Conservation (phyloP, 2,888 invertebrate genomes). For the Hydrotaea diabolus region DNA sequence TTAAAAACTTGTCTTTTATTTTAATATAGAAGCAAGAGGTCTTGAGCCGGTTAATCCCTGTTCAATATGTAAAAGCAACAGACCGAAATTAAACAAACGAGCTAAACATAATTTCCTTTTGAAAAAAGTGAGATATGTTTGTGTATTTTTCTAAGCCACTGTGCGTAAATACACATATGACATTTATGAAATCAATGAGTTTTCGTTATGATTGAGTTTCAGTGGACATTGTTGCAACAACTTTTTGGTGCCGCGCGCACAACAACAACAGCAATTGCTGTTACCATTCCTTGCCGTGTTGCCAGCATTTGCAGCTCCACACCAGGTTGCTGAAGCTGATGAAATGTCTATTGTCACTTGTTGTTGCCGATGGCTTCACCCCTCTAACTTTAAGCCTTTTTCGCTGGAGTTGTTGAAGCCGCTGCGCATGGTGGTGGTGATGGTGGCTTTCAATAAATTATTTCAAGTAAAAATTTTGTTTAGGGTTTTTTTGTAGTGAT, state of each 20-base stretch:
- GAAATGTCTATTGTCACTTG: conserved; percentile 64
- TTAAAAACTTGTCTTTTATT: too few species aligned
- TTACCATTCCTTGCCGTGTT: not conserved
- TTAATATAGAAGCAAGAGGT: too few species aligned
- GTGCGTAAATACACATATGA: not conserved
- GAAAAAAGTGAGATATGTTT: too few species aligned
- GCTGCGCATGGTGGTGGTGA: too few species aligned
- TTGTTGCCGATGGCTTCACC: conserved; percentile 39
- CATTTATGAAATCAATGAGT: conserved; percentile 48
- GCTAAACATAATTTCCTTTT: too few species aligned
- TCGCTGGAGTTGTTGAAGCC: conserved; percentile 31
- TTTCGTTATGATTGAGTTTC: conserved; percentile 52
- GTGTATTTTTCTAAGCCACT: not conserved
- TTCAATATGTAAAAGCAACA: too few species aligned
- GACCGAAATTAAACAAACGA: too few species aligned
- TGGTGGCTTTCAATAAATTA: conserved; percentile 68
- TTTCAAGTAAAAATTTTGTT: conserved; percentile 65
- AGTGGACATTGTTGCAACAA: conserved; percentile 22
- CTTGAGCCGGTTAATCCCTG: too few species aligned
- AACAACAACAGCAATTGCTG: not conserved
- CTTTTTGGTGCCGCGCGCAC: not conserved
- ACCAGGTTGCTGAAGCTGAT: conserved; percentile 2
- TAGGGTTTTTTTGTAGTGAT: conserved; percentile 10
- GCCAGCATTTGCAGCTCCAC: conserved; percentile 2
- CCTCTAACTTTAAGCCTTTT: conserved; percentile 37